Base-by-base conservation (phyloP, 2,113 vertebrate genomes). In the Nicator chloris region DNA sequence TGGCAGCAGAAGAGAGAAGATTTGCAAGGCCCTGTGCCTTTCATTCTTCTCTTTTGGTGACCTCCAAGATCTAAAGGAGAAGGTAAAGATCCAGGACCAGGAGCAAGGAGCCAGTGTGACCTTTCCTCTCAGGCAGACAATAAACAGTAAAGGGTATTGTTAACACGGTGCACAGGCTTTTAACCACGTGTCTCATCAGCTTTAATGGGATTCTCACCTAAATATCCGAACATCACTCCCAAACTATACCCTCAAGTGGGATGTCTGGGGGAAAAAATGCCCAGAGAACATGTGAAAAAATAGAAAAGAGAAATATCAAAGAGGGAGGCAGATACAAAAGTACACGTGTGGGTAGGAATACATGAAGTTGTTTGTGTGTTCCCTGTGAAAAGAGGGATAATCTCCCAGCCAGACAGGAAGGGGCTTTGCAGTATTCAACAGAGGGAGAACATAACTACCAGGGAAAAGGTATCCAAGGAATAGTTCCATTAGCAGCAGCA, bases 141-240 rank as follows among this genome's bases (percentile, higher is more conserved):
- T 92, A 84, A 96, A 87, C 86, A 95, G 37, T 37, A 86, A 97
- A 96, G 87, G 69, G 80, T 77, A 85, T 73, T 92, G 66, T 75
- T 93, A 93, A 81, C 57, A 50, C 90, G 56, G 85, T 24, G 91
- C 84, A 83, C 64, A 91, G 91, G 70, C 95, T 92, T 95, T 97
- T 95, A 96, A 88, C 86, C 90, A 91, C 92, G 91, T 49, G 80
- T 96, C 95, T 96, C 95, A 96, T 97, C 97, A 96, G 96, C 91
- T 97, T 96, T 94, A 97, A 94, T 95, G 90, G 92, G n/a, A 84
- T 23, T 42, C 87, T 96, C 95, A 94, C 90, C 95, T 97, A 76
- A 94, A 92, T 81, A 94, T 65, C 80, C 15, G 27, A 95, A 35
- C 60, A 93, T 66, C 61, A 15, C 73, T 92, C 80, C 13, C 26